Evolutionary conservation across 1,140 invertebrate genomes (phyloP), one percentile per base, ranked within the genome.

Genomic region (Apis mellifera): DNA sequence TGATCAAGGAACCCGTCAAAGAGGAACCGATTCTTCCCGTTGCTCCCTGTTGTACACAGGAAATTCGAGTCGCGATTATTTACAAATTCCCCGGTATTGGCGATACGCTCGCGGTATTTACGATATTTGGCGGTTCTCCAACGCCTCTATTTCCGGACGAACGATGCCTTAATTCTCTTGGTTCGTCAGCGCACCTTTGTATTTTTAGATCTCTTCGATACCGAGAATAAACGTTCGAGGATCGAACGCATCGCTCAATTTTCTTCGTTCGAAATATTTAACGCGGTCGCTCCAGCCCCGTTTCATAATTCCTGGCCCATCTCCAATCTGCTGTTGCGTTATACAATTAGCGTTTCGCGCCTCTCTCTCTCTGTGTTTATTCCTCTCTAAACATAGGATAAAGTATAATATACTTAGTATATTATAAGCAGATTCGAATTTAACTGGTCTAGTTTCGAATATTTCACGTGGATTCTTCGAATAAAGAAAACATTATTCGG

Each of bases 301-400:
- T 79, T 79, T 79, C 77, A 71, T 79, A 79, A 79, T 50, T 12
- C 21, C 48, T 79, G 77, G 77, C 68, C 26, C 9, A 0, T 23
- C 12, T 79, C 77, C 77, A 79, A 52, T 54, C 7, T 12, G 15
- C 48, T 71, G 68, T 52, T 70, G 66, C 13, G 48, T 79, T 54
- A 71, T 54, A 9, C 77, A 62, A 79, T 79, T 71, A 32, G 9
- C 19, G 23, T 52, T 62, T 71, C 26, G 50, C 57, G 23, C 21
- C 32, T 57, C 23, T 59, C 32, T 57, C 23, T 59, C 50, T n/a
- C 15, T 9, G 23, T 26, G 23, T 26, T 8, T 52, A 68, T 21
- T 42, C 32, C 32, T n/a, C 4, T 42, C 5, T 42, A 42, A 42
- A 42, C 32, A 42, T 42, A 42, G 32, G 32, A 42, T 42, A 42